Percentiles rank a stretch among this genome's conserved stretches.
Evolutionary conservation across 92 coral and sea anemone species (phyloP).

Genomic region (Paragorgia papillata): DNA sequence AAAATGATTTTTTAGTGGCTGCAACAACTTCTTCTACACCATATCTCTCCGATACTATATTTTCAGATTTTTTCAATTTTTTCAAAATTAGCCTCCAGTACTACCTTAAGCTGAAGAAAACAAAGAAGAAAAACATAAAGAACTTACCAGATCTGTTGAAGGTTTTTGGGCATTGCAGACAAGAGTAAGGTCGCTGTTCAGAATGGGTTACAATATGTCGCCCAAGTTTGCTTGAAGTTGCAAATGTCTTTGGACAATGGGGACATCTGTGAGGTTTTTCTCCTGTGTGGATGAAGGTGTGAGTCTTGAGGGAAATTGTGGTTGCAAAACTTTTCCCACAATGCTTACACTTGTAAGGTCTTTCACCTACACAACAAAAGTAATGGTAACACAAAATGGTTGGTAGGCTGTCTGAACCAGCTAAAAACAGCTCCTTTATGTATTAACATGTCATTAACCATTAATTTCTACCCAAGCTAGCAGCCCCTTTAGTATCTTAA

Average conservation of each 20-base stretch:
- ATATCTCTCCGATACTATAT: no score
- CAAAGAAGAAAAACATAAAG: not conserved
- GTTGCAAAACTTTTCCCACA: conserved; percentile 98
- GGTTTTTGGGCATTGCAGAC: conserved; percentile 90
- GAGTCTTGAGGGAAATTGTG: conserved; percentile 96
- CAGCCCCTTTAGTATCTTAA: no score
- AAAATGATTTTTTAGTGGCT: no score
- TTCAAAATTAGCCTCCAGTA: no score
- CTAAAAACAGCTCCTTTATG: no score
- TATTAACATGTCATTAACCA: no score
- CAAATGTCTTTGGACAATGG: conserved; percentile 97
- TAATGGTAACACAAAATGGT: no score
- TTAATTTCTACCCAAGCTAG: no score
- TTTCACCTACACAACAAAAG: conserved; percentile 79
- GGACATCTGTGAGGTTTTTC: conserved; percentile 99
- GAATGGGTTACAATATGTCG: conserved; percentile 98
- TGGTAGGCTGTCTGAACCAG: no score
- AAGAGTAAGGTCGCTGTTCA: conserved; percentile 91
- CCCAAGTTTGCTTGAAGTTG: conserved; percentile 97
- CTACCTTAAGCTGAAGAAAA: no score
- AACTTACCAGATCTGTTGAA: conserved; percentile 95
- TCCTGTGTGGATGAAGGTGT: conserved; percentile 98
- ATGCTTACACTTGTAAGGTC: conserved; percentile 95
- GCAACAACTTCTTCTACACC: no score
- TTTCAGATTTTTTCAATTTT: no score